These are phyloP conservation scores for Atherinosoma microstoma DNA, from an alignment of 2,797 vertebrate genomes.

Conservation along the genomic window DNA sequence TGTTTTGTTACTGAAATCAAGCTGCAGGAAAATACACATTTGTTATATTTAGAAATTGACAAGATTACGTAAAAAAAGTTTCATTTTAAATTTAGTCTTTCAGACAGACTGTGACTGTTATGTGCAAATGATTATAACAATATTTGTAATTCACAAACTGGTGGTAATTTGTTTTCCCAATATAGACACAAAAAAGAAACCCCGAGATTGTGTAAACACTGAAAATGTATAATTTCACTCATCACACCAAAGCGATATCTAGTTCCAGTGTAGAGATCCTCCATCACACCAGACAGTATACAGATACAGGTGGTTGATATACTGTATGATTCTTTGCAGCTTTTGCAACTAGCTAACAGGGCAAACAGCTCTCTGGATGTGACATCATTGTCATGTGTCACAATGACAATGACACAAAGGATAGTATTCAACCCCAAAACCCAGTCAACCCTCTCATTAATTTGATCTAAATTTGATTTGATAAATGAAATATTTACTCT, in stretches of 20 bases:
- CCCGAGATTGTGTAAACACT: constrained; percentile 60
- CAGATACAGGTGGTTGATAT: constrained; percentile 19
- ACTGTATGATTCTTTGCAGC: not conserved
- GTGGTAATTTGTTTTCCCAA: constrained; percentile 15
- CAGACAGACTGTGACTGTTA: constrained; percentile 36
- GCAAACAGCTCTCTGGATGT: constrained; percentile 25
- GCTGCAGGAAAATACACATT: constrained; percentile 36
- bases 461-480: constrained; percentile 44
- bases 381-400: constrained; percentile 49
- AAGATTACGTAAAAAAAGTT: not conserved
- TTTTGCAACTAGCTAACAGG: not conserved
- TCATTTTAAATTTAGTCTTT: constrained; percentile 30
- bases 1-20: constrained; percentile 36
- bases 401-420: constrained; percentile 8
- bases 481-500: constrained; percentile 51
- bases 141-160: constrained; percentile 34
- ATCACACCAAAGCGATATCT: constrained; percentile 64
- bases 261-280: constrained; percentile 61
- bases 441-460: constrained; percentile 18
- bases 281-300: constrained; percentile 66
- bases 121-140: constrained; percentile 29
- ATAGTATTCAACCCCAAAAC: constrained; percentile 27
- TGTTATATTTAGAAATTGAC: constrained; percentile 15
- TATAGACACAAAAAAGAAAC: constrained; percentile 44
- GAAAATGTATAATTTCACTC: constrained; percentile 63